Evolutionary conservation across 2,797 vertebrate species (phyloP).

Genomic region (Pangasius krempfi): DNA sequence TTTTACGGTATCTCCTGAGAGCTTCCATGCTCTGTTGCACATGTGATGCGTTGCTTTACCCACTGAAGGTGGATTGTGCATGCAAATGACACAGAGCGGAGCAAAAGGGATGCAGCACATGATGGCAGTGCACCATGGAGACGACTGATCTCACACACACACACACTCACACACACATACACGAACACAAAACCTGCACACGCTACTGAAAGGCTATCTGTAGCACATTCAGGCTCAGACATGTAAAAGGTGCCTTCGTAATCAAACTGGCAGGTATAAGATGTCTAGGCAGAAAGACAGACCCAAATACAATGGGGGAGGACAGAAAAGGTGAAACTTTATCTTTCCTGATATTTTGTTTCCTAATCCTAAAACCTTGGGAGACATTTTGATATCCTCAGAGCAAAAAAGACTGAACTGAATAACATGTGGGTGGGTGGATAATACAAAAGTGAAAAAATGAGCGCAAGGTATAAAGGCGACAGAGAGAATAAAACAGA

Average conservation of each 20-base stretch:
- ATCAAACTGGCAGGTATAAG: conserved; percentile 7
- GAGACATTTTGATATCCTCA: conserved; percentile 9
- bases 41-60: neutral
- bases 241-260: neutral
- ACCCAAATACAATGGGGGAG: neutral
- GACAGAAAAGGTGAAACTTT: conserved; percentile 4
- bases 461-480: neutral
- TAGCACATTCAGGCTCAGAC: neutral
- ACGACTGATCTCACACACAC: neutral
- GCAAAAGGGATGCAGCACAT: neutral
- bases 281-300: conserved; percentile 5
- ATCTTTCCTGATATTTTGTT: neutral
- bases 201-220: neutral
- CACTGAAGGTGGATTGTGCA: neutral
- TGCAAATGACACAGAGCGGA: conserved; percentile 14
- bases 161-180: neutral
- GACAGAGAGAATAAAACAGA: conserved; percentile 2
- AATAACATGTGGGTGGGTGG: conserved; percentile 7
- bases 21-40: neutral
- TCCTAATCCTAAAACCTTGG: neutral
- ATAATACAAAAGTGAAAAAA: neutral
- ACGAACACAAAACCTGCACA: neutral
- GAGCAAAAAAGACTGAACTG: neutral
- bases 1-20: conserved; percentile 20
- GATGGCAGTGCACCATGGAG: conserved; percentile 6